These are phyloP conservation scores for Geotrupes spiniger DNA, from an alignment of 2,888 invertebrate genomes.

Conservation along the genomic window DNA sequence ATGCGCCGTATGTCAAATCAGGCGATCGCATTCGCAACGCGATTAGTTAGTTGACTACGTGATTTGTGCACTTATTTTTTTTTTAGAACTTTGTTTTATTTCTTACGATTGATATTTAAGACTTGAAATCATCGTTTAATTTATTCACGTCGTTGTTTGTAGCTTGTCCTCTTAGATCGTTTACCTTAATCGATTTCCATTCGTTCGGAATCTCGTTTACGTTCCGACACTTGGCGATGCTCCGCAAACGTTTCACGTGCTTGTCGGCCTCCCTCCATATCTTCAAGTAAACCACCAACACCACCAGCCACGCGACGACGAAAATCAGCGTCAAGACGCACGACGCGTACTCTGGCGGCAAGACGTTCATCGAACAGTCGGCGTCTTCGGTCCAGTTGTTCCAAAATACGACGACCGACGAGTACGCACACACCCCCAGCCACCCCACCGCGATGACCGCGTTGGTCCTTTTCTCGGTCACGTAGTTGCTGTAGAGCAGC, in stretches of 20 bases:
- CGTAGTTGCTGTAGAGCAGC: conserved; percentile 70
- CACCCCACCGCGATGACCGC: conserved; percentile 65
- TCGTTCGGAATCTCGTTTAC: conserved; percentile 53
- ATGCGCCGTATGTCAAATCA: too few species aligned
- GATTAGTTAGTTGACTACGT: too few species aligned
- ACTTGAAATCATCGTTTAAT: too few species aligned
- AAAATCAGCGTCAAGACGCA: conserved; percentile 68
- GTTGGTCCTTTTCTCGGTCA: conserved; percentile 67
- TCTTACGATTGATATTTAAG: too few species aligned
- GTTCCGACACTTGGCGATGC: conserved; percentile 56
- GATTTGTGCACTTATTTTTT: too few species aligned
- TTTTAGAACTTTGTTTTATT: too few species aligned
- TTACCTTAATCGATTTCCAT: conserved; percentile 75
- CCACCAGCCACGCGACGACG: conserved; percentile 69
- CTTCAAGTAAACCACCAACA: conserved; percentile 72
- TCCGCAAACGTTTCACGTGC: conserved; percentile 66
- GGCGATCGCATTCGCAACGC: too few species aligned
- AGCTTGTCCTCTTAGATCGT: too few species aligned
- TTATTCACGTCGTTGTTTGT: too few species aligned
- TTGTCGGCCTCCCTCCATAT: conserved; percentile 76
- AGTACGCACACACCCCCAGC: conserved; percentile 63
- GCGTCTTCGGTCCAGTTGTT: conserved; percentile 63
- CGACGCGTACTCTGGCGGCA: conserved; percentile 49
- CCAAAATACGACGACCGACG: conserved; percentile 73
- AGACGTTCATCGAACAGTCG: conserved; percentile 66